Evolutionary conservation across 2,113 vertebrate genomes (phyloP), one percentile per base, ranked within the genome.

Genomic region (Bos indicus): DNA sequence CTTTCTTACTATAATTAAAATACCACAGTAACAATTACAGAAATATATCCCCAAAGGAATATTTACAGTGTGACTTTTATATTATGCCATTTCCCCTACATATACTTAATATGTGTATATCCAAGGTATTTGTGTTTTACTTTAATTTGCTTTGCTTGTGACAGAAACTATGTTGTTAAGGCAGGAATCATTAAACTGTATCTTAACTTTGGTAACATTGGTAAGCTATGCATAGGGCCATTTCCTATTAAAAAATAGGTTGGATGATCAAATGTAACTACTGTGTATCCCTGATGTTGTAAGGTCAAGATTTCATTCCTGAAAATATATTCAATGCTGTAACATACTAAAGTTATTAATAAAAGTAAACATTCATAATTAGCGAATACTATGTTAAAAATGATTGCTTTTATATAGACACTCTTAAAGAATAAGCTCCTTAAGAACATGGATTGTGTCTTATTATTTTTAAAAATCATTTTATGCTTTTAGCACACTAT

Each of bases 1-100:
- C 7, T 95, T 95, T 91, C 19, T 97, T 62, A 40, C 5, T 94
- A 7, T 59, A 83, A 96, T 97, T 95, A 95, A 97, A 90, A 86
- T 91, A 40, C 25, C 81, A 90, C 36, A 59, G 10, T 85, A 90
- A 77, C 23, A 95, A 59, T 8, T 56, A 19, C 6, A 83, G 77
- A 95, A 84, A 80, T 59, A 91, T 43, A 7, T 33, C 1, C 48
- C 19, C 15, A 89, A 88, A 95, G 40, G 9, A 88, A 90, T 91
- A 90, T 77, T 94, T 95, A 56, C 36, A 97, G 13, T 64, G n/a
- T 54, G 21, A 82, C 60, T 88, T 96, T 94, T n/a, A 81, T 82
- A 67, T 60, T 80, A 51, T 51, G 13, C 23, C 67, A 1, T 46
- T 97, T 95, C 7, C 60, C 15, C 9, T 11, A 30, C 9, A 52